Conservation (phyloP, 1,140 invertebrate genomes). For the Cydia splendana region DNA sequence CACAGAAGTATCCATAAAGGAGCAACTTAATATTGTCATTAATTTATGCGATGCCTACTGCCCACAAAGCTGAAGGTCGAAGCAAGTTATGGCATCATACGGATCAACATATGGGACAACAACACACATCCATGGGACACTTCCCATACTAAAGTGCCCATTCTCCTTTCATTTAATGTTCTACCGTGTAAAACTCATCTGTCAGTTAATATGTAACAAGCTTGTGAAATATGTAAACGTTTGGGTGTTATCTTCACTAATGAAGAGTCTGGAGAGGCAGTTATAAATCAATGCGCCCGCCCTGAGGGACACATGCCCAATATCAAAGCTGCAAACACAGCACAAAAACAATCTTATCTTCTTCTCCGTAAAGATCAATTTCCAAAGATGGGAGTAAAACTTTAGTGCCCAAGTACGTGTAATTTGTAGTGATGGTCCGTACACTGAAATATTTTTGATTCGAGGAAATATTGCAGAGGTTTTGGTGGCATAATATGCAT, state of each 20-base stretch:
- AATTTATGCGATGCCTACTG: too few relatives aligned
- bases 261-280: constrained; percentile 22
- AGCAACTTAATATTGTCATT: too few relatives aligned
- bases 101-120: too few relatives aligned
- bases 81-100: too few relatives aligned
- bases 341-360: not conserved
- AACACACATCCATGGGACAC: too few relatives aligned
- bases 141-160: too few relatives aligned
- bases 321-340: not conserved
- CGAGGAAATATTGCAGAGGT: not conserved
- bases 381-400: not conserved
- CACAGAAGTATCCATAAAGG: too few relatives aligned
- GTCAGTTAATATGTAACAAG: not conserved
- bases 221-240: constrained; percentile 30
- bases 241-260: constrained; percentile 26
- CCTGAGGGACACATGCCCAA: constrained; percentile 22
- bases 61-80: too few relatives aligned
- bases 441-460: not conserved
- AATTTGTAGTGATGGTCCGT: not conserved
- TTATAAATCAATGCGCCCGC: constrained; percentile 27
- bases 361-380: not conserved
- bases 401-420: not conserved
- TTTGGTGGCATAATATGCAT: too few relatives aligned
- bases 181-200: too few relatives aligned
- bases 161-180: too few relatives aligned